These are phyloP conservation scores for Anomalospiza imberbis DNA, from an alignment of 2,797 vertebrate genomes.

Conservation along the genomic window DNA sequence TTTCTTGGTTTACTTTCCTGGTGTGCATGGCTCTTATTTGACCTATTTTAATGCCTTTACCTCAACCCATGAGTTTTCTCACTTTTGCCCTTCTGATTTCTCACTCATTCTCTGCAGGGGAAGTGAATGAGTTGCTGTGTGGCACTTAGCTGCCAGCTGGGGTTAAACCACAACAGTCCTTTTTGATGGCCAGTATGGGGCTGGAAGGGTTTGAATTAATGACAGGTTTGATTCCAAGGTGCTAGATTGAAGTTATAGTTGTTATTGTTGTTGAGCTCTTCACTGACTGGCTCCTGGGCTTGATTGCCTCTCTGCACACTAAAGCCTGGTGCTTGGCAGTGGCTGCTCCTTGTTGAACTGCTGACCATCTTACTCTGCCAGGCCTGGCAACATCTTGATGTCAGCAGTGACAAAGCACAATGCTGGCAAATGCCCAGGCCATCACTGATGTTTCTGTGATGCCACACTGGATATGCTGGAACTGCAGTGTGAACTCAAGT, in stretches of 20 bases:
- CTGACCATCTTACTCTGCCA: not conserved
- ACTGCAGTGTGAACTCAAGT: not conserved
- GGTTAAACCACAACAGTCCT: not conserved
- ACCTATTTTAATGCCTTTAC: not conserved
- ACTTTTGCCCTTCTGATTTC: not conserved
- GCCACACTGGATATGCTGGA: not conserved
- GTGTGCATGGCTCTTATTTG: not conserved
- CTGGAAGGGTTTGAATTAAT: not conserved
- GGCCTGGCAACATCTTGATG: not conserved
- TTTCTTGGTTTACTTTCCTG: not conserved
- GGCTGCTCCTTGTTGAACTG: not conserved
- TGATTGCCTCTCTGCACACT: not conserved
- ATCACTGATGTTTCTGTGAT: not conserved
- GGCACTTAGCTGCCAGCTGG: not conserved
- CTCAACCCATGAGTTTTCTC: not conserved
- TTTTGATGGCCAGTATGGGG: not conserved
- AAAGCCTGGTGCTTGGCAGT: not conserved
- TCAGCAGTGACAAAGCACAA: not conserved
- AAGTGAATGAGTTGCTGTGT: accelerated
- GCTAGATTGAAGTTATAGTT: not conserved
- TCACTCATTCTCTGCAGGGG: not conserved
- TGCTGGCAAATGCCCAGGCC: not conserved
- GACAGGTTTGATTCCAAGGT: not conserved
- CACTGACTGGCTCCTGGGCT: not conserved
- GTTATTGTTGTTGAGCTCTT: not conserved